Conservation (phyloP, 2,888 invertebrate species). For the Erebia ligea region DNA sequence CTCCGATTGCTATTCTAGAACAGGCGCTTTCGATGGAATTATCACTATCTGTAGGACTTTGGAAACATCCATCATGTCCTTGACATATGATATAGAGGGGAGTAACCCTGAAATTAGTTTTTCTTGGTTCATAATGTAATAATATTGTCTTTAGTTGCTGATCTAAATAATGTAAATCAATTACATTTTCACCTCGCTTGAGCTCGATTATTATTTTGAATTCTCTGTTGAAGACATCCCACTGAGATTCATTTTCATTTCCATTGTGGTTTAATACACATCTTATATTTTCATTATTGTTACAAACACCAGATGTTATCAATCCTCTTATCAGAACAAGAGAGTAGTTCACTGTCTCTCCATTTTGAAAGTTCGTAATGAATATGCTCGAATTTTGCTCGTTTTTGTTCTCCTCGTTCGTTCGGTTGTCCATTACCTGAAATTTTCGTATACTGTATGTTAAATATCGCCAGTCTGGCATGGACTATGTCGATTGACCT, state of each 20-base stretch:
- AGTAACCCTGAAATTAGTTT: constrained; percentile 85
- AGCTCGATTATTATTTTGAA: constrained; percentile 88
- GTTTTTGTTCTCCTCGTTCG: constrained; percentile 69
- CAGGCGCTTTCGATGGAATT: constrained; percentile 89
- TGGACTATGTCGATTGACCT: constrained; percentile 33
- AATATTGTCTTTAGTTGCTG: constrained; percentile 70
- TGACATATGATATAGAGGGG: constrained; percentile 93
- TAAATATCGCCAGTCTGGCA: constrained; percentile 32
- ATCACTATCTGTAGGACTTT: constrained; percentile 85
- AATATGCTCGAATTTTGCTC: constrained; percentile 74
- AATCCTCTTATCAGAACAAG: constrained; percentile 85
- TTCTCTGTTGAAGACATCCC: constrained; percentile 86
- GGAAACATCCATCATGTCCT: constrained; percentile 91
- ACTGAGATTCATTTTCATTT: constrained; percentile 72
- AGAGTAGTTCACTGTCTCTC: constrained; percentile 84
- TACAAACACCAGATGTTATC: constrained; percentile 73
- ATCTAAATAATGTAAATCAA: constrained; percentile 83
- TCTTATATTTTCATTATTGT: constrained; percentile 67
- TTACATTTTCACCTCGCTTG: constrained; percentile 84
- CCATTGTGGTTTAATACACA: constrained; percentile 71
- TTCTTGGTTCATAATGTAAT: constrained; percentile 83
- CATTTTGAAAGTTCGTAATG: constrained; percentile 84
- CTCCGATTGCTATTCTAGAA: constrained; percentile 88
- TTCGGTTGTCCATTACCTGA: constrained; percentile 81
- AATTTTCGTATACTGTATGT: constrained; percentile 51